phyloP scores from a whole-genome alignment of 1,140 invertebrate species.

The Drosophila nigromelanica region DNA sequence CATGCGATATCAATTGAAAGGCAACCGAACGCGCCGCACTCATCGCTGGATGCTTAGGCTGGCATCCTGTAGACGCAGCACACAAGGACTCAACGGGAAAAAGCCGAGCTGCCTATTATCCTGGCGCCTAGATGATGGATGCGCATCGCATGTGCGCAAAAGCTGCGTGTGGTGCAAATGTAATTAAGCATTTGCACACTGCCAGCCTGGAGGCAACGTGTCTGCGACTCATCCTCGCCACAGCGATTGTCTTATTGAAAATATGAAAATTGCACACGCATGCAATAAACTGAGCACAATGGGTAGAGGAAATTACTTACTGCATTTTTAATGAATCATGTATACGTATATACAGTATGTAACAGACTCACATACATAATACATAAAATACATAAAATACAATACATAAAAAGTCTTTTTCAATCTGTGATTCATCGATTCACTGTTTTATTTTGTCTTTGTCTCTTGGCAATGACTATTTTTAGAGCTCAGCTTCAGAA shows the following conservation, averaged over 20 bases:
- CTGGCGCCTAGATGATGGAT: constrained; percentile 59
- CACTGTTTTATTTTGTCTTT: not conserved
- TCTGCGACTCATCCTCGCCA: constrained; percentile 1
- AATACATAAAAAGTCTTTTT: not conserved
- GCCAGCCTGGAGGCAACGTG: constrained; percentile 2
- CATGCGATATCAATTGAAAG: constrained; percentile 65
- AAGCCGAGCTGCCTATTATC: constrained; percentile 39
- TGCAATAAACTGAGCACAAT: constrained; percentile 25
- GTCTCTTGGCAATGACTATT: constrained; percentile 29
- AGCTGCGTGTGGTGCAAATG: constrained; percentile 67
- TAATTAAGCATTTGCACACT: constrained; percentile 70
- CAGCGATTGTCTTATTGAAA: constrained; percentile 52
- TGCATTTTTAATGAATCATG: constrained; percentile 64
- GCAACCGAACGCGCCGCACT: constrained; percentile 38
- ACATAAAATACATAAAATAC: too few relatives aligned
- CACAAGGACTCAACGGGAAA: not conserved
- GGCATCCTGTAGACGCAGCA: constrained; percentile 8
- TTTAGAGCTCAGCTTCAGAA: constrained; percentile 44
- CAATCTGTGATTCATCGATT: not conserved
- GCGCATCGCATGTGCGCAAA: constrained; percentile 54
- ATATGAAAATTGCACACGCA: constrained; percentile 67
- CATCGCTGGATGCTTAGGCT: constrained; percentile 47
- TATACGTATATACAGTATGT: constrained; percentile 55
- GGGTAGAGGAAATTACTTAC: constrained; percentile 49
- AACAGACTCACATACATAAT: too few relatives aligned